Base-by-base conservation (phyloP, 2,888 invertebrate species). In the Apamea monoglypha region DNA sequence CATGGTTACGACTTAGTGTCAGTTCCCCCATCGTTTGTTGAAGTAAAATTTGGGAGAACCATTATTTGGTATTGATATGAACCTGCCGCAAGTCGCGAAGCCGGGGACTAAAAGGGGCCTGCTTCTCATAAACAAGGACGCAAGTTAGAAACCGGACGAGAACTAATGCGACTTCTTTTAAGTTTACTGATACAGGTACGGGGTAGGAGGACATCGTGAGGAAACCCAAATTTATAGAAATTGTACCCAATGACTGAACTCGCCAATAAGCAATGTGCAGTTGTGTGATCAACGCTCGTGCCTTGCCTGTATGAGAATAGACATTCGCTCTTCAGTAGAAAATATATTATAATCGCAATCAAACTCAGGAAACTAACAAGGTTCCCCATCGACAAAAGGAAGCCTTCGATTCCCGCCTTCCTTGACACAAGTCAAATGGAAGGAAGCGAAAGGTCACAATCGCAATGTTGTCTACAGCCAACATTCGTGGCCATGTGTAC, bases 371-470 rank as follows among this genome's bases (percentile, higher is more conserved):
- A 61, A 63, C 53, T 36, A 16, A 56, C 72, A 84, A 84, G 71
- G 80, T 71, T 79, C 66, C 32, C 36, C 32, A 70, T 78, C 84
- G 67, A 84, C 61, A 78, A 78, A 78, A 56, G 84, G 83, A 83
- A 69, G 40, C 68, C 44, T 76, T 76, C 56, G 53, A 69, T 50
- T 83, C 83, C 78, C 63, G 69, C 61, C 53, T 68, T 82, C 85
- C 59, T 74, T 36, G 73, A 69, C 69, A 59, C 59, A 44, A 70
- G 50, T 61, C 70, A 44, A 70, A 61, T 61, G 72, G 69, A 69
- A 81, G 82, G 69, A 69, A 63, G 36, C 75, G 10, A 32, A 86
- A 86, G 86, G 79, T 82, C 82, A 63, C 73, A 74, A 70, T 85
- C 69, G 61, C 64, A 68, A 73, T 61, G 68, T 69, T 44, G 68